A percentile compares a stretch with the other conserved stretches of the same genome.
phyloP scores from a whole-genome alignment of 2,888 invertebrate genomes.

The Argynnis bischoffii region DNA sequence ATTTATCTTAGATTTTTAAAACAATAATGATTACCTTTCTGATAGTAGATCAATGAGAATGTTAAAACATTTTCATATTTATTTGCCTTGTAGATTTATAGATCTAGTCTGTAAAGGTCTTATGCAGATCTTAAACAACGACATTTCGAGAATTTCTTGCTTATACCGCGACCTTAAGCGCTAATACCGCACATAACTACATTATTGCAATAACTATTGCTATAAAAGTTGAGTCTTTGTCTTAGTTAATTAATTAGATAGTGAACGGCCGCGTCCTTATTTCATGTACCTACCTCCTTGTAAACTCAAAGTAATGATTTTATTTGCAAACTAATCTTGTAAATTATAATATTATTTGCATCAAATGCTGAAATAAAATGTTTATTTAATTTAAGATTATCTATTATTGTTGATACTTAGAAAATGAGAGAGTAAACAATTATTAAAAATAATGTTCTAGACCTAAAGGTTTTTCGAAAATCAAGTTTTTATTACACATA shows the following conservation, averaged over 20 bases:
- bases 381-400: too few species aligned
- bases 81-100: slow-evolving; percentile 28
- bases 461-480: too few species aligned
- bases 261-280: slow-evolving; percentile 9
- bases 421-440: too few species aligned
- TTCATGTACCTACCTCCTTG: neutral
- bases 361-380: too few species aligned
- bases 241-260: slow-evolving; percentile 25
- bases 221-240: slow-evolving; percentile 25
- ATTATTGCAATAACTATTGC: slow-evolving; percentile 17
- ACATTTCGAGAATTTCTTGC: slow-evolving; percentile 39
- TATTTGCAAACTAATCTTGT: neutral
- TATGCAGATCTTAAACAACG: slow-evolving; percentile 34
- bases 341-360: too few species aligned
- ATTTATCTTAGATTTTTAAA: too few species aligned
- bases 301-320: neutral
- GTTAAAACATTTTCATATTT: slow-evolving; percentile 33
- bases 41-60: slow-evolving; percentile 25
- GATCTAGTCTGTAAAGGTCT: slow-evolving; percentile 35
- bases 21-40: neutral
- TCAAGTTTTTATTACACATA: too few species aligned
- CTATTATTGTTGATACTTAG: too few species aligned
- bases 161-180: slow-evolving; percentile 28
- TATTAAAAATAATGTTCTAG: too few species aligned
- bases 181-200: slow-evolving; percentile 21